Percentiles rank a stretch among this genome's conserved stretches.
phyloP scores from a whole-genome alignment of 2,797 vertebrate species.

The Tokudaia tokunoshimensis region DNA sequence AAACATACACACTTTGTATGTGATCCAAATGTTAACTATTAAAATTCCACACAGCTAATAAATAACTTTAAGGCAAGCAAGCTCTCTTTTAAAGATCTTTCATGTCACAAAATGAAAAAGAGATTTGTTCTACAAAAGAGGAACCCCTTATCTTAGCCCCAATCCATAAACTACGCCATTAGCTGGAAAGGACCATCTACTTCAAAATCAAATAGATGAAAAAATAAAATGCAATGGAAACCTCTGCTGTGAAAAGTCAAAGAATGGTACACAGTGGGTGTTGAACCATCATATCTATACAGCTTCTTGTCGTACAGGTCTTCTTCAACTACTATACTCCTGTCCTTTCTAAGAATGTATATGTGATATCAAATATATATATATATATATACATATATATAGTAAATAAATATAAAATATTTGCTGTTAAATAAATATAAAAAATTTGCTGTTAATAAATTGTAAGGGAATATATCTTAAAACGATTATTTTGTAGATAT shows the following conservation, averaged over 20 bases:
- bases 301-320: too few relatives aligned
- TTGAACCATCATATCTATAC: background rate
- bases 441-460: background rate
- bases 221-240: background rate
- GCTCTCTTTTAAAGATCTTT: background rate
- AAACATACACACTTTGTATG: background rate
- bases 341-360: background rate
- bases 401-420: background rate
- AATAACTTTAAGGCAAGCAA: background rate
- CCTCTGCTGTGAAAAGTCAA: background rate
- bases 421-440: background rate
- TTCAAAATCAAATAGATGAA: constrained; percentile 59
- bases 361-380: background rate
- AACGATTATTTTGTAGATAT: background rate
- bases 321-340: background rate
- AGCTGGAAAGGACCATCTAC: background rate
- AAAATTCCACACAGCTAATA: background rate
- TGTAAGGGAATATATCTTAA: background rate
- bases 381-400: background rate
- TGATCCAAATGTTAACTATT: background rate
- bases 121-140: background rate
- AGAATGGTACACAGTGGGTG: background rate
- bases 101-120: background rate
- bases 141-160: background rate
- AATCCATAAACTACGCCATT: background rate